Evolutionary conservation across 2,113 vertebrate species (phyloP), one percentile per base, ranked within the genome.

Genomic region (Labeo catla): DNA sequence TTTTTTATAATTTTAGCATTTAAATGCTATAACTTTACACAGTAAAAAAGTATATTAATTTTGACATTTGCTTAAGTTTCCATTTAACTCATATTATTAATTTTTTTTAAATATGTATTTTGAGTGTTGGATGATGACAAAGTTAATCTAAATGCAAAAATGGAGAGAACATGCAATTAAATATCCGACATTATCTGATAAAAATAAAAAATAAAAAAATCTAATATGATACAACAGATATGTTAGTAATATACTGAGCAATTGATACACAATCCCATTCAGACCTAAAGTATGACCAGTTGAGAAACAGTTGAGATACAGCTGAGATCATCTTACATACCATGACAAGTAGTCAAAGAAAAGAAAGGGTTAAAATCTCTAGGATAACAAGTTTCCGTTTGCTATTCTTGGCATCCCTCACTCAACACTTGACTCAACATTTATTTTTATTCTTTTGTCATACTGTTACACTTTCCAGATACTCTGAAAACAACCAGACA

Each of bases 381-480:
- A 45, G 12, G 8, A 36, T 66, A 50, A 52, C 49, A 52, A 16
- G 76, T 77, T 77, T 81, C 8, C 1, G 2, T 63, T 65, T 61
- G 36, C 43, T 21, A 81, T 63, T 81, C 23, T 5, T 81, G 21
- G 57, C 78, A 28, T 65, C 12, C 16, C 78, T 81, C 21, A 81
- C 13, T 23, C 57, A 63, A 80, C 77, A 61, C 11, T 12, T 81
- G 11, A 65, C 13, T 63, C 12, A 47, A 65, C 19, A 45, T 45
- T 45, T 49, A 81, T 34, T 81, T 81, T 68, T 68, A 68, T 50
- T 82, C 23, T 36, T 82, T 68, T 77, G 74, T 49, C 4, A 54
- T 54, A 21, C 28, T 57, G 6, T 28, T 65, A 70, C 39, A 36
- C 70, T 66, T 61, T 79, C 19, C 47, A 76, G 21, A 49, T 49